Evolutionary conservation across 1,140 invertebrate species (phyloP).

Genomic region (Drosophila aff.): DNA sequence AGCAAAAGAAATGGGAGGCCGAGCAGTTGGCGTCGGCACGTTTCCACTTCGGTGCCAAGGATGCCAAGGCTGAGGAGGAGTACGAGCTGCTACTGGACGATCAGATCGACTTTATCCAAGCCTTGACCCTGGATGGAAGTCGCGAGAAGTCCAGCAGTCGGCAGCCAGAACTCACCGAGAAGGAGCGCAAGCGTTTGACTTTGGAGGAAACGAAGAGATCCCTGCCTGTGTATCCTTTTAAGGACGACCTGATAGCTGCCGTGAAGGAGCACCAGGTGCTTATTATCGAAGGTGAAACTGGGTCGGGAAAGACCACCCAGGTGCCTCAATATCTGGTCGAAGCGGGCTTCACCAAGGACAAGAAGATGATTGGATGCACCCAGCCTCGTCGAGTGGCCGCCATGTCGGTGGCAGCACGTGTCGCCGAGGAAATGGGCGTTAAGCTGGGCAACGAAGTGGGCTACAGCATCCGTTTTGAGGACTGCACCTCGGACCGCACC

Average conservation of each 20-base stretch:
- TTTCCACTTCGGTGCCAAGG: conserved; percentile 96
- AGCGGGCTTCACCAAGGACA: conserved; percentile 93
- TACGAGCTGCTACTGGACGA: conserved; percentile 98
- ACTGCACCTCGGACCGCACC: conserved; percentile 98
- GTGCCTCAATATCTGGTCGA: conserved; percentile 99
- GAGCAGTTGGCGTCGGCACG: conserved; percentile 97
- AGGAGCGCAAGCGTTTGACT: conserved; percentile 91
- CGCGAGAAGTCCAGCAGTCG: conserved; percentile 86
- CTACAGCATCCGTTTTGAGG: conserved; percentile 99
- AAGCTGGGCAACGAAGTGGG: conserved; percentile 99
- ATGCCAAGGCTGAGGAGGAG: conserved; percentile 89
- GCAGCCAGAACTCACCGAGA: conserved; percentile 88
- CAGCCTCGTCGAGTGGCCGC: conserved; percentile 98
- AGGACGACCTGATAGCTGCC: conserved; percentile 94
- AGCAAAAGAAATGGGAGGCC: conserved; percentile 99
- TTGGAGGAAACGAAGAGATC: conserved; percentile 97
- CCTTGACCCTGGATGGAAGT: conserved; percentile 94
- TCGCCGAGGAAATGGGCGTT: conserved; percentile 99
- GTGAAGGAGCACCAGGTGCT: conserved; percentile 95
- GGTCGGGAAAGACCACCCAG: conserved; percentile 99
- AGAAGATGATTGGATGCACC: conserved; percentile 96
- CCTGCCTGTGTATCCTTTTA: conserved; percentile 97
- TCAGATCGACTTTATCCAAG: conserved; percentile 99
- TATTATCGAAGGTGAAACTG: conserved; percentile 99
- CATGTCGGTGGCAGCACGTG: conserved; percentile 99